These are phyloP conservation scores for Momotus momota DNA, from an alignment of 2,797 vertebrate species.

Conservation along the genomic window DNA sequence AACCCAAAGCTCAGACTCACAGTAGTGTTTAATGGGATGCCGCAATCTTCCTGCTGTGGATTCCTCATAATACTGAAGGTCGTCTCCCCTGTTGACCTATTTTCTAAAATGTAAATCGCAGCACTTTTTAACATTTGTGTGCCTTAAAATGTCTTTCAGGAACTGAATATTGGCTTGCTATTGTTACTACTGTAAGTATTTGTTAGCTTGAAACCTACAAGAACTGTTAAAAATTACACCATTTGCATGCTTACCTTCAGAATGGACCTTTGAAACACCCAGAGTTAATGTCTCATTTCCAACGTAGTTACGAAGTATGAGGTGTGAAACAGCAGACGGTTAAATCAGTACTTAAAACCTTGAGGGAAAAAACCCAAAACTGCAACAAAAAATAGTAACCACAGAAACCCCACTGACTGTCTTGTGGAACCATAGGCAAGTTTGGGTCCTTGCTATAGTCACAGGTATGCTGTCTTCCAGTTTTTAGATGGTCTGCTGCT, in stretches of 20 bases:
- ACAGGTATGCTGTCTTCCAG: not conserved
- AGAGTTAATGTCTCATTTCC: not conserved
- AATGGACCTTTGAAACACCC: not conserved
- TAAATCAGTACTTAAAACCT: not conserved
- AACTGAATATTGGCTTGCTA: not conserved
- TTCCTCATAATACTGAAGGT: not conserved
- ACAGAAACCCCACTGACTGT: not conserved
- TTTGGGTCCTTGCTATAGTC: not conserved
- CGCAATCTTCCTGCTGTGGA: not conserved
- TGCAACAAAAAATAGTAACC: not conserved
- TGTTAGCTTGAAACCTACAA: not conserved
- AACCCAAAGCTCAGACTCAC: not conserved
- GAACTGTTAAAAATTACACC: not conserved
- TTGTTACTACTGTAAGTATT: not conserved
- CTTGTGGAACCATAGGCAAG: not conserved
- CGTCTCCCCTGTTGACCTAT: not conserved
- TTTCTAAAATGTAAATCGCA: not conserved
- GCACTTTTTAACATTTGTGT: not conserved
- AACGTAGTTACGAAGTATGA: not conserved
- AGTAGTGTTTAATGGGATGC: not conserved
- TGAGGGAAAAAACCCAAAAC: no score
- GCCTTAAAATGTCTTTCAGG: not conserved
- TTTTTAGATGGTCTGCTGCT: not conserved
- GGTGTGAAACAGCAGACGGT: not conserved
- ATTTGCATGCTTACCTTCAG: not conserved